A percentile compares a stretch with the other conserved stretches of the same genome.
phyloP scores from a whole-genome alignment of 2,113 vertebrate genomes.

The Muscicapa adusta region DNA sequence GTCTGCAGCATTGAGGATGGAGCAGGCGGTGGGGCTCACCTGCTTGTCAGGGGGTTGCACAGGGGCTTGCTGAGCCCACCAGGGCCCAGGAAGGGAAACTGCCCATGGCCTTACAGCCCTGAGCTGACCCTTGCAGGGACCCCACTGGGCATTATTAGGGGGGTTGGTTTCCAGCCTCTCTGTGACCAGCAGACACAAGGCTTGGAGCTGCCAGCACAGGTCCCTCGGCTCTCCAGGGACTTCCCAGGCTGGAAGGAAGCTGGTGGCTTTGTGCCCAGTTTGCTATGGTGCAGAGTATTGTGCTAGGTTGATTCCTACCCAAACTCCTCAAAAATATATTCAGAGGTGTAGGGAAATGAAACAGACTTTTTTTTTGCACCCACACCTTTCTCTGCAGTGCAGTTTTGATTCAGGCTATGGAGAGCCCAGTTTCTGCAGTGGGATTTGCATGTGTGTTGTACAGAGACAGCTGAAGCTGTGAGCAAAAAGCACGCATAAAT shows the following conservation, averaged over 20 bases:
- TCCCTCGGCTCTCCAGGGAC: background rate
- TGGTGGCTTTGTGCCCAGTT: background rate
- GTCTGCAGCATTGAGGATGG: background rate
- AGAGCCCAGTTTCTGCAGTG: background rate
- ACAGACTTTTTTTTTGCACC: background rate
- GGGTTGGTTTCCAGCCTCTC: background rate
- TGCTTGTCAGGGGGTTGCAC: too few relatives aligned
- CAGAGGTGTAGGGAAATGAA: background rate
- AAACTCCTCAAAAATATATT: background rate
- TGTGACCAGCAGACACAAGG: background rate
- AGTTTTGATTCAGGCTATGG: background rate
- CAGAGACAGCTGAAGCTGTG: conserved; percentile 36
- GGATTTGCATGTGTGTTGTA: background rate
- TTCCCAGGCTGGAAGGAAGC: background rate
- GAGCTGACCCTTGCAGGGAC: background rate
- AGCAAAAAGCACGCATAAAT: conserved; percentile 63
- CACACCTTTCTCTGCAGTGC: background rate
- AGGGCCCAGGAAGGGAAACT: background rate
- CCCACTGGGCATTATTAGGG: rapidly evolving
- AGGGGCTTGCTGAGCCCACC: background rate
- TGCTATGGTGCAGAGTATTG: background rate
- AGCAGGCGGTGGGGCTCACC: rapidly evolving
- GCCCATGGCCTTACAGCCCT: background rate
- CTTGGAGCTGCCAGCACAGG: background rate
- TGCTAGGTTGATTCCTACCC: background rate